Percentiles rank a stretch among this genome's conserved stretches.
Evolutionary conservation across 2,797 vertebrate genomes (phyloP).

Genomic region (Vireo griseus): DNA sequence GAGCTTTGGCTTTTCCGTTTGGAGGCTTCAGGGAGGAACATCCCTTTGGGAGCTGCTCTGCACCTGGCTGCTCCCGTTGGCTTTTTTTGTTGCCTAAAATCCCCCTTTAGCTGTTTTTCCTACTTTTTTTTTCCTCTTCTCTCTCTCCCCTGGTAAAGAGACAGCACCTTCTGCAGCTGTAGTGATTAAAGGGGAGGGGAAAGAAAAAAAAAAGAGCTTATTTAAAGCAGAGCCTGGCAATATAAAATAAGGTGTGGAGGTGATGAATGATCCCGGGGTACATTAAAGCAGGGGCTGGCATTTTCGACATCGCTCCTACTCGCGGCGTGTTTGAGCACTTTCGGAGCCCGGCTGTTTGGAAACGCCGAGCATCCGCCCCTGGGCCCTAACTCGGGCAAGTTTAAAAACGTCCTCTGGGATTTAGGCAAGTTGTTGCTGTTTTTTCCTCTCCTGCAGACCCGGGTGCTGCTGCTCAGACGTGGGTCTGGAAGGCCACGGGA

Average conservation of each 20-base stretch:
- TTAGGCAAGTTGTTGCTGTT: neutral
- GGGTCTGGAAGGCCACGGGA: neutral
- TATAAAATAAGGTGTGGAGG: constrained; percentile 49
- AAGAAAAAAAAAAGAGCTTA: neutral
- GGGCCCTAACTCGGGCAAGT: constrained; percentile 12
- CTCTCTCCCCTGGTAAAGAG: neutral
- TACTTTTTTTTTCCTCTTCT: neutral
- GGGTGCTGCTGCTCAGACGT: neutral
- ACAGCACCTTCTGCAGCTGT: constrained; percentile 23
- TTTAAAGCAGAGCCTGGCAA: constrained; percentile 11
- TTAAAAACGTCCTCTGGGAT: constrained; percentile 21
- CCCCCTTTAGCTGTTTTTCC: neutral
- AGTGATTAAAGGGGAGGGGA: constrained; percentile 34
- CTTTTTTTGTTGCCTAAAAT: neutral
- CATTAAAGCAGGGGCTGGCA: constrained; percentile 17
- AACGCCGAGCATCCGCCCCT: neutral
- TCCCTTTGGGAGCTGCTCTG: neutral
- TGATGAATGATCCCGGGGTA: constrained; percentile 13
- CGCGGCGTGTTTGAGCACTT: neutral
- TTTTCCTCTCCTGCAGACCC: neutral
- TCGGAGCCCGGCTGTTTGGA: neutral
- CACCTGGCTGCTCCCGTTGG: neutral
- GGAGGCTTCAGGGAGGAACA: neutral
- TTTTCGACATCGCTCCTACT: neutral
- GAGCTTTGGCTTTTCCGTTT: neutral